Conservation (phyloP, 2,888 invertebrate species). For the Cantharis lateralis region DNA sequence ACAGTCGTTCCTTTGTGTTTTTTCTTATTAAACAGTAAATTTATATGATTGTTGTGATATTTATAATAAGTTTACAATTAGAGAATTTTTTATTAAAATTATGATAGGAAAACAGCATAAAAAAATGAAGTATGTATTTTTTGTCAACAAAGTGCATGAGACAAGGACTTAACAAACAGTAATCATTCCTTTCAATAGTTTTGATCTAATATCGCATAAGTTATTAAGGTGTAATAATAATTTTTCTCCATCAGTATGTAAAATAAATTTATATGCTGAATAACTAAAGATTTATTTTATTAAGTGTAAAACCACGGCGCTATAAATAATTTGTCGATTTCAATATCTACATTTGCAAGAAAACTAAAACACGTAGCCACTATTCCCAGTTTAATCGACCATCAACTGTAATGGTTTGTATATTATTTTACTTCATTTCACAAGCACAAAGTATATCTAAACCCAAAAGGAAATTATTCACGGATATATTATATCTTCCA, state of each 20-base stretch:
- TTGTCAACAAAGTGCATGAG: too few relatives aligned
- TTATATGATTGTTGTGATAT: too few relatives aligned
- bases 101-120: too few relatives aligned
- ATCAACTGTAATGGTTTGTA: constrained; percentile 17
- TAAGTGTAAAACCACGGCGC: background rate
- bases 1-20: background rate
- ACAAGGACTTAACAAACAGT: too few relatives aligned
- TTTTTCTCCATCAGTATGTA: too few relatives aligned
- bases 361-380: constrained; percentile 13
- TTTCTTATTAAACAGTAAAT: background rate
- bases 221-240: too few relatives aligned
- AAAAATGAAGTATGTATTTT: too few relatives aligned
- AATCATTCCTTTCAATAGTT: too few relatives aligned
- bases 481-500: constrained; percentile 25
- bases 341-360: constrained; percentile 5
- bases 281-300: background rate
- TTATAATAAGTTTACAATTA: too few relatives aligned
- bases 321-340: constrained; percentile 9
- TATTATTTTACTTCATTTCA: constrained; percentile 29
- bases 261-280: background rate
- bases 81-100: too few relatives aligned
- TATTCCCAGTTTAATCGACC: constrained; percentile 17
- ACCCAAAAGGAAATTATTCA: constrained; percentile 30
- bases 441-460: constrained; percentile 24
- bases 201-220: too few relatives aligned